phyloP scores from a whole-genome alignment of 1,140 invertebrate genomes.

The Leucophenga varia region DNA sequence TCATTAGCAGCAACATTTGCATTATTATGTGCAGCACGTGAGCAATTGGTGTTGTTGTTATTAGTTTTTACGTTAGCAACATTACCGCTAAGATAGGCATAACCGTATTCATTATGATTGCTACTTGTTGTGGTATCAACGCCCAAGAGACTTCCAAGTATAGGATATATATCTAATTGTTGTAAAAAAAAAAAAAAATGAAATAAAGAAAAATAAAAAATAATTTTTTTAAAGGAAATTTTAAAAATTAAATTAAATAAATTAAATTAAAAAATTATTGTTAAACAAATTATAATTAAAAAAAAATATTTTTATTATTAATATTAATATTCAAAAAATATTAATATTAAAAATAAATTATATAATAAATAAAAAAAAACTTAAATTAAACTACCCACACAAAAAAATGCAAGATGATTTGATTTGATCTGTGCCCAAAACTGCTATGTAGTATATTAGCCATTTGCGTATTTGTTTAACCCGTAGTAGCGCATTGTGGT shows the following conservation, averaged over 20 bases:
- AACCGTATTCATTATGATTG: slow-evolving; percentile 28
- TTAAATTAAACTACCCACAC: too few relatives aligned
- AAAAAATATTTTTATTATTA: slow-evolving; percentile 17
- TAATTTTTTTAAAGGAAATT: too few relatives aligned
- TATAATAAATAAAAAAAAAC: too few relatives aligned
- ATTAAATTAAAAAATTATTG: slow-evolving; percentile 14
- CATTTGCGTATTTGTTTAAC: too few relatives aligned
- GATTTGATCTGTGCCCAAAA: too few relatives aligned
- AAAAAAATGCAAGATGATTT: too few relatives aligned
- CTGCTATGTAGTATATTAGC: too few relatives aligned
- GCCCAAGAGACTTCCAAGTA: slow-evolving; percentile 50
- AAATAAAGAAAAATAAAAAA: slow-evolving; percentile 27
- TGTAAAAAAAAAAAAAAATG: slow-evolving; percentile 26
- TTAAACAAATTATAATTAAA: slow-evolving; percentile 26
- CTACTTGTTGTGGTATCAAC: slow-evolving; percentile 41
- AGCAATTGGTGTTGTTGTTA: slow-evolving; percentile 1
- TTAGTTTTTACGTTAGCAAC: slow-evolving; percentile 17
- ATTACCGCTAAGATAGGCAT: slow-evolving; percentile 40
- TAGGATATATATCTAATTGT: slow-evolving; percentile 50
- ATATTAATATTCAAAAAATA: slow-evolving; percentile 20
- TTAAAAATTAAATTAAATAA: slow-evolving; percentile 28
- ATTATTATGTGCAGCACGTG: not conserved
- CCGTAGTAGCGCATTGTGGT: too few relatives aligned
- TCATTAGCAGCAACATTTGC: not conserved
- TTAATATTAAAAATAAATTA: slow-evolving; percentile 11